Evolutionary conservation across 2,797 vertebrate species (phyloP), one percentile per base, ranked within the genome.

Genomic region (Vespertilio murinus): DNA sequence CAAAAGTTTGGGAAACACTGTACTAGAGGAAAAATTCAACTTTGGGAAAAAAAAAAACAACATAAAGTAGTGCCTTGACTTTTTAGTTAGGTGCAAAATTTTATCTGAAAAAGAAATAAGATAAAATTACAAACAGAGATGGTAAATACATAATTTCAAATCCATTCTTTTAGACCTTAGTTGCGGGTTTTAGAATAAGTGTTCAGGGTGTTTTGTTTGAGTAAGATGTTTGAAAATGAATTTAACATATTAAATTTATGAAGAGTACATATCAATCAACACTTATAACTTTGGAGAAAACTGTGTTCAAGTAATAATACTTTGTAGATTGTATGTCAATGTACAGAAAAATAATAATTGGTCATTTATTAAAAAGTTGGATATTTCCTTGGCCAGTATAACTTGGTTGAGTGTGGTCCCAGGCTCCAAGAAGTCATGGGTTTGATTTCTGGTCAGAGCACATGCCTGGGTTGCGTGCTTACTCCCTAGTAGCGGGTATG

Each of bases 31-130:
- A 45, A 91, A 52, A 70, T 81, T 88, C 13, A 45, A 47, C 20
- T 54, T 82, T 73, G 18, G 4, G 2, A 28, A 64, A 61, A 13
- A 87, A 56, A 40, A 13, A 87, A 56, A 40, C 8, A 85, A 52
- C 33, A 9, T 42, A 45, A 77, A 6, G 16, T 73, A 70, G 12
- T 45, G 42, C 25, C 77, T 82, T 78, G 33, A 71, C 23, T 30
- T 86, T 87, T 93, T 87, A 87, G 30, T 65, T 35, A 52, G 45
- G 49, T 69, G 16, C 54, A 75, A 92, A 61, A 75, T 83, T 71
- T 92, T 61, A 28, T 35, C 20, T 49, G 35, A 78, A 52, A 82
- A 91, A 78, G 11, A 89, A 61, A 12, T 61, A 61, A 61, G 40
- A 30, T 71, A 33, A 70, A 3, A 86, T 82, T 90, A 35, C 14